Percentiles rank a stretch among this genome's conserved stretches.
Evolutionary conservation across 2,797 vertebrate genomes (phyloP).

Genomic region (Rhinoraja longicauda): DNA sequence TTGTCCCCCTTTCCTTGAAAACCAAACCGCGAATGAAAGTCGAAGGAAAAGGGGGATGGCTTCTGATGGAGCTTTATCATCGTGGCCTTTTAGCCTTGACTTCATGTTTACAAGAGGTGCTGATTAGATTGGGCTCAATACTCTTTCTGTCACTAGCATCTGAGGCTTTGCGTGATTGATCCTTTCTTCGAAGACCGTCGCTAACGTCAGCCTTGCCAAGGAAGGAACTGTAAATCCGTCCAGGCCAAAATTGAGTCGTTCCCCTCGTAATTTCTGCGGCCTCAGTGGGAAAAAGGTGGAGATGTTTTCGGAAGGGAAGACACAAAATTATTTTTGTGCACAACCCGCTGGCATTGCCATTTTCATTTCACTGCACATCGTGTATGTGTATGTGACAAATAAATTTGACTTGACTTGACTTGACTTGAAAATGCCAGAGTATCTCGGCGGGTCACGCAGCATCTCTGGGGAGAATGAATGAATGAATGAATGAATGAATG

Average conservation of each 20-base stretch:
- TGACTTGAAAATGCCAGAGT: too few species aligned
- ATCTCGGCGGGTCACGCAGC: too few species aligned
- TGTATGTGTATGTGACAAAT: too few species aligned
- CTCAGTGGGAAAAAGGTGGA: not conserved
- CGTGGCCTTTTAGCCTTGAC: not conserved
- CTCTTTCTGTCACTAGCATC: not conserved
- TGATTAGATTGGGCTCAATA: conserved; percentile 20
- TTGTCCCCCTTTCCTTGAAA: not conserved
- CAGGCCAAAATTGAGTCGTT: not conserved
- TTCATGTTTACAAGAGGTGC: not conserved
- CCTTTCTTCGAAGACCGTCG: not conserved
- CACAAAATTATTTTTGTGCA: too few species aligned
- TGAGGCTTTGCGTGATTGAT: not conserved
- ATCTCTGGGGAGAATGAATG: too few species aligned
- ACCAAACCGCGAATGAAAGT: not conserved
- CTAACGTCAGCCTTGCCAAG: not conserved
- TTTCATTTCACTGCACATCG: too few species aligned
- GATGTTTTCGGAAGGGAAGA: too few species aligned
- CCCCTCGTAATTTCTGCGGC: not conserved
- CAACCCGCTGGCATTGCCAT: too few species aligned
- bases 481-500: too few species aligned
- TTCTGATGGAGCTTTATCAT: not conserved
- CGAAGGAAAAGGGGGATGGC: not conserved
- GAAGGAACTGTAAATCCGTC: not conserved
- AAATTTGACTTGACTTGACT: too few species aligned